Base-by-base conservation (phyloP, 2,888 invertebrate genomes). In the Melinaea marsaeus region DNA sequence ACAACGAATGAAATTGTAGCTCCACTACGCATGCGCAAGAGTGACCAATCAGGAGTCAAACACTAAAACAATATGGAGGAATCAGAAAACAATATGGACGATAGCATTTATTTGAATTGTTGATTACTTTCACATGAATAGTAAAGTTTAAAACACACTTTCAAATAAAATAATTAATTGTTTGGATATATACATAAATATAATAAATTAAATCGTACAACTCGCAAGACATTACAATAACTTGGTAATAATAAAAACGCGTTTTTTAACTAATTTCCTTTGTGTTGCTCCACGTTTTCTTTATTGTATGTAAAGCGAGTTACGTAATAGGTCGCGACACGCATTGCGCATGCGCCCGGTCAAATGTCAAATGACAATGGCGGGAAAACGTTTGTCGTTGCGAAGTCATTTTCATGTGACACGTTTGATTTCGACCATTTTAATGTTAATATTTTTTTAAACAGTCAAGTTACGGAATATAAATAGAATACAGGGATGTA, bases 281-380 rank as follows among this genome's bases (percentile, higher is more conserved):
- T 69, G 72, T 69, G 57, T 71, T 60, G 62, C 60, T 62, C 61
- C 48, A 64, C 66, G 62, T 65, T 66, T 81, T 75, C 72, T 72
- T 77, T 80, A 88, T 89, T 90, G 90, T 89, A 90, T 90, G 88
- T 80, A 79, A 88, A 89, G 68, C 67, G 66, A 57, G 61, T 74
- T 76, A 74, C 71, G 72, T 71, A 71, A 69, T 55, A 75, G 86
- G 88, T 87, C 88, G 81, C 81, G 87, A 83, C 87, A 74, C 79
- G 74, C 79, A 85, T 88, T 88, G 85, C 84, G 84, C 82, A 85
- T 85, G 83, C 86, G 75, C 67, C 32, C 79, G 85, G 88, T 86
- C 88, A 88, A 83, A 88, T 80, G 90, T 89, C 89, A 87, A 61
- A 67, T 69, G 72, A 82, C 84, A 83, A 81, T 81, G 79, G 76